Evolutionary conservation across 1,140 invertebrate species (phyloP), one percentile per base, ranked within the genome.

Genomic region (Zophobas morio): DNA sequence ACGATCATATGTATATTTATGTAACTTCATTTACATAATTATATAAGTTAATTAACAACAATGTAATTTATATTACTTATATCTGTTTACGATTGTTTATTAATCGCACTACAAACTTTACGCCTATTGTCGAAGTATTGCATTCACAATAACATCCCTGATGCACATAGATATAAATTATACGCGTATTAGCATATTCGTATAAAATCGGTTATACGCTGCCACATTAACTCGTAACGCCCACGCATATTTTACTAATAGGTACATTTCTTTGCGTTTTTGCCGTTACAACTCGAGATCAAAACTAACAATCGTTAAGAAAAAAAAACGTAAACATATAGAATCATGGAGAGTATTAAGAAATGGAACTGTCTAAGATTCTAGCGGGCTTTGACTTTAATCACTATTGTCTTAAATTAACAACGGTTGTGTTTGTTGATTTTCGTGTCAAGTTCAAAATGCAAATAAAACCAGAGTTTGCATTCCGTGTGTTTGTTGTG

Each of bases 361-460:
- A 66, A 66, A 66, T 66, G 60, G 60, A 66, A 42, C 42, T 66
- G 60, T 66, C 60, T 66, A 66, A 34, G 60, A 42, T 66, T 66
- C 60, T 42, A 42, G 20, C 60, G 8, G 34, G 8, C 36, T 37
- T 20, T 32, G 20, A 20, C 2, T 66, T 42, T 66, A 42, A 33
- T 66, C 60, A 33, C 42, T 42, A 66, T 66, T 42, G 60, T 66
- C 42, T 42, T 46, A 66, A 66, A 66, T 66, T n/a, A 60, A 35
- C 35, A 36, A 39, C 33, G 4, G 36, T 63, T 63, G 20, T 66
- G 60, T 66, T 66, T 66, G 37, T 66, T 66, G 60, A 66, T 42
- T 66, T 66, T 42, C 40, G 60, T 66, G 60, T 66, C 56, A 66
- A 66, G 60, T 66, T 66, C 60, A 66, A 66, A 66, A 66, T 66